Evolutionary conservation across 2,797 vertebrate species (phyloP).

Genomic region (Hemitrygon akajei): DNA sequence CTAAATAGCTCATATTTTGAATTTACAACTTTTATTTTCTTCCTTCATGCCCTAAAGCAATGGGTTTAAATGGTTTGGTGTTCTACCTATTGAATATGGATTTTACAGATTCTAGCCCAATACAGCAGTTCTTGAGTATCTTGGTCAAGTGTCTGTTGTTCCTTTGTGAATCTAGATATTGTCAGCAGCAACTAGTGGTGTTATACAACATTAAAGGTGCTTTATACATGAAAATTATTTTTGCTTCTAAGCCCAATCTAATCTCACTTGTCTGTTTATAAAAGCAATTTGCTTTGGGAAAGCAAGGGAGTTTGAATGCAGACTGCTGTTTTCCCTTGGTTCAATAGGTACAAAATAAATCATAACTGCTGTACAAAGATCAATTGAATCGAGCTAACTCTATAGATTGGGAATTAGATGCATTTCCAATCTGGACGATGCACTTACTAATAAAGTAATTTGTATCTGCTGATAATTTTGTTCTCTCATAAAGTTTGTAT

Average conservation of each 20-base stretch:
- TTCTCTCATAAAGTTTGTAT: background rate
- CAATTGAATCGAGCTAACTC: background rate
- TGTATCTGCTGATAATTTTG: background rate
- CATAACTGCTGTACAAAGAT: background rate
- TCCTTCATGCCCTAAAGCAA: background rate
- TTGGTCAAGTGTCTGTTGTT: background rate
- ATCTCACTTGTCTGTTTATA: background rate
- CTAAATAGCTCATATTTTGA: background rate
- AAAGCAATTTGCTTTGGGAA: background rate
- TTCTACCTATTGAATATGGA: background rate
- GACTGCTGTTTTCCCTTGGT: background rate
- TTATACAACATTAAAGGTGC: background rate
- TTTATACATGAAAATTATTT: background rate
- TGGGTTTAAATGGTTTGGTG: background rate
- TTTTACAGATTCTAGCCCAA: background rate
- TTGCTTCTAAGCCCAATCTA: background rate
- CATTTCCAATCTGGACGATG: background rate
- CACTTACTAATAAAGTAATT: background rate
- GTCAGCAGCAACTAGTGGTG: background rate
- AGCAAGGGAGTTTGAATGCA: background rate
- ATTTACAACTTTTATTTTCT: background rate
- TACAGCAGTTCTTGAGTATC: background rate
- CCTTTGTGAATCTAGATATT: background rate
- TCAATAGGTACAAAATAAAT: background rate
- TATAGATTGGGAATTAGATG: background rate